Evolutionary conservation across 2,113 vertebrate species (phyloP), one percentile per base, ranked within the genome.

Genomic region (Sigmodon hispidus): DNA sequence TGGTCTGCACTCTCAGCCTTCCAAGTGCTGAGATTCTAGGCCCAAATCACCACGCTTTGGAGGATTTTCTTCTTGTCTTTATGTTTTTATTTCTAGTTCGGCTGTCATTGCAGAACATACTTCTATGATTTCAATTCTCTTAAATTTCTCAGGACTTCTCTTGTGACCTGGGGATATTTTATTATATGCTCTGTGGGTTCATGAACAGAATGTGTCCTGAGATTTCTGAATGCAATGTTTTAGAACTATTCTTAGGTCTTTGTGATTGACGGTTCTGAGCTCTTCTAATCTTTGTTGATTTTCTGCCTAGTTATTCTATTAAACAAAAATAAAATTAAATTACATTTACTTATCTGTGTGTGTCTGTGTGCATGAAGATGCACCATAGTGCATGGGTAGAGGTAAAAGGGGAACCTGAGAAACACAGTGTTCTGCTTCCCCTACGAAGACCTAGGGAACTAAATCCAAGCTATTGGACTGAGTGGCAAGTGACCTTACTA

Each of bases 31-130:
- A 83, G 79, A 12, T 61, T 29, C 1, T 17, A 29, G 22, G 55
- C 13, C 8, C 16, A n/a, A 83, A 59, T 7, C 55, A 43, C n/a
- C 55, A 83, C 2, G 36, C 36, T 81, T 59, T 57, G 55, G 43
- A 59, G 59, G n/a, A 43, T 57, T 88, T 80, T 91, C 57, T 92
- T 86, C 77, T 79, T 91, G 80, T 22, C 50, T 90, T 90, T 73
- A 7, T 79, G 31, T 57, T 85, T 43, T 86, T 2, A 91, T 67
- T 81, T 70, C 34, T 43, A 45, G 45, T 89, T 93, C 19, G 10
- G 43, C 43, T 75, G 13, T 86, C 91, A 79, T 34, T 21, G 13
- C 36, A 48, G 31, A 72, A 48, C 59, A 76, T 29, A 72, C 21
- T 92, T n/a, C 29, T 17, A 29, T 89, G 24, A 31, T 93, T 91